Conservation (phyloP, 2,888 invertebrate genomes). For the Drosophila ezoana region DNA sequence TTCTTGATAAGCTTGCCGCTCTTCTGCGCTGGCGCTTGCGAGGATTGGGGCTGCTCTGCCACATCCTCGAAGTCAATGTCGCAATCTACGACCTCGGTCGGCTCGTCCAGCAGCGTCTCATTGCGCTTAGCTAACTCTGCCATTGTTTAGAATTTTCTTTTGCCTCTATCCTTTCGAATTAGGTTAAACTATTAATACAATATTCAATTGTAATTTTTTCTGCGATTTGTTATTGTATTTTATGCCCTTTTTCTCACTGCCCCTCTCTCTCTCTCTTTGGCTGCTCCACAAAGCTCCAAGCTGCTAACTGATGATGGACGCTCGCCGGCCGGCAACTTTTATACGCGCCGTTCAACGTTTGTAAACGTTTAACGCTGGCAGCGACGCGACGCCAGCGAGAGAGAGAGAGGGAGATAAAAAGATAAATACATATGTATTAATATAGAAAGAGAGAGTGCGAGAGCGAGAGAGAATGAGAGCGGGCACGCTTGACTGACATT, state of each 20-base stretch:
- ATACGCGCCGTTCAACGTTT: conserved; percentile 50
- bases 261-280: conserved; percentile 1
- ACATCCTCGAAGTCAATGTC: conserved; percentile 34
- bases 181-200: background rate
- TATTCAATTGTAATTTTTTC: background rate
- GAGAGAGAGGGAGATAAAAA: background rate
- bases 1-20: conserved; percentile 28
- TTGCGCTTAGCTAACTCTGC: conserved; percentile 29
- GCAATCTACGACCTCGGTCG: conserved; percentile 43
- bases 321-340: conserved; percentile 71
- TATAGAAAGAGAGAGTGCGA: background rate
- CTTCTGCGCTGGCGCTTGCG: conserved; percentile 5
- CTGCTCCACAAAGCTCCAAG: conserved; percentile 40
- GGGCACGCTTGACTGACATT: conserved; percentile 14
- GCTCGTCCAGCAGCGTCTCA: conserved; percentile 27
- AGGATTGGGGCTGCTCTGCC: conserved; percentile 29
- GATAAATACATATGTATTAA: background rate
- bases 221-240: background rate
- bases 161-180: background rate
- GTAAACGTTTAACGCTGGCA: conserved; percentile 49
- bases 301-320: conserved; percentile 56
- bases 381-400: conserved; percentile 5
- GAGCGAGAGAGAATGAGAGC: background rate
- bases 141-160: conserved; percentile 44
- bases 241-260: background rate